Base-by-base conservation (phyloP, 2,797 vertebrate genomes). In the Hyperoplus immaculatus region DNA sequence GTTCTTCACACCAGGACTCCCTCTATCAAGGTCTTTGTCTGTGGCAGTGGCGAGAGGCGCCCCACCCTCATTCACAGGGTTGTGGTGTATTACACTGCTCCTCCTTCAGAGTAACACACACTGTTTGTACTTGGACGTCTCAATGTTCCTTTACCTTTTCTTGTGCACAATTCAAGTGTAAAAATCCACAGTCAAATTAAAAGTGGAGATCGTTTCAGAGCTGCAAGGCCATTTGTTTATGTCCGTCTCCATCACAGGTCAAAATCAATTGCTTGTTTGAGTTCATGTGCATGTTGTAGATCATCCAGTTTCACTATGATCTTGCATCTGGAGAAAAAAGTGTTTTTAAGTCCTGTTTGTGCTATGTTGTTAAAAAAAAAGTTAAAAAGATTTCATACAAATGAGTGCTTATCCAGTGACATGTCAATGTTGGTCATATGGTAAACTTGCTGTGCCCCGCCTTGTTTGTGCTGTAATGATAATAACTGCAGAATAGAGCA, bases 11-110 rank as follows among this genome's bases (percentile, higher is more conserved):
- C 46, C 67, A 43, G 73, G 63, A 69, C 75, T 70, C 66, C 81
- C 65, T 84, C 29, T 71, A 45, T 58, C 66, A 42, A 46, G 38
- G 89, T 87, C 92, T 93, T 93, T 94, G 92, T 94, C 86, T 91
- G 84, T 87, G 90, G 82, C 84, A 77, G 86, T 80, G 79, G 29
- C 8, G 55, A 42, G 81, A 71, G 80, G 84, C 83, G 91, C 91
- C 90, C 89, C 88, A 91, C 90, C 92, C 92, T 92, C 87, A 76
- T 60, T 75, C 80, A 29, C 88, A 75, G 87, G 66, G 72, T 75
- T 61, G 80, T 82, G 78, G 61, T 69, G 43, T 55, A 54, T 29
- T 53, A 73, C 78, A 61, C 72, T 59, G 36, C 70, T 86, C 78
- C 77, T 87, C 81, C 56, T 29, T 90, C 85, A 84, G 69, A 81